These are phyloP conservation scores for Phenganax subtilis DNA, from an alignment of 92 coral and sea anemone genomes.

Conservation along the genomic window DNA sequence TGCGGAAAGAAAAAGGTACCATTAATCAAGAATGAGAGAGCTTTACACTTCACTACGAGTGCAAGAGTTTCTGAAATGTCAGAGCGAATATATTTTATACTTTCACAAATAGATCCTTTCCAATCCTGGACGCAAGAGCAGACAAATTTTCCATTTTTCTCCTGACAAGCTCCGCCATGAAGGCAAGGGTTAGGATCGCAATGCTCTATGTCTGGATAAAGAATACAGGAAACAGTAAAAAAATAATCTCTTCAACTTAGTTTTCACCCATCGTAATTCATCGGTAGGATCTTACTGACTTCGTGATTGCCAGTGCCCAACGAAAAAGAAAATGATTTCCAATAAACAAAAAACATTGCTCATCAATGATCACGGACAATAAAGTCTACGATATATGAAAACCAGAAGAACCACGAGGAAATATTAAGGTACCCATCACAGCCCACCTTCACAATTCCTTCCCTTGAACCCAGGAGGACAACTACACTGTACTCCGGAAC, in stretches of 20 bases:
- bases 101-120: slow-evolving; percentile 38
- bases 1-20: too few species aligned
- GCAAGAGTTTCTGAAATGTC: not conserved
- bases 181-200: slow-evolving; percentile 40
- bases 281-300: not conserved
- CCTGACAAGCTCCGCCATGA: slow-evolving; percentile 31
- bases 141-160: slow-evolving; percentile 18
- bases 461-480: slow-evolving; percentile 78
- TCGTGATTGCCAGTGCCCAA: too few species aligned
- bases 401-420: not conserved
- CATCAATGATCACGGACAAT: too few species aligned
- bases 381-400: too few species aligned
- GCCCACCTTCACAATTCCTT: slow-evolving; percentile 73
- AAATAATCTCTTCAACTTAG: not conserved
- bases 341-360: too few species aligned
- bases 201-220: slow-evolving; percentile 23
- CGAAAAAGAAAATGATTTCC: too few species aligned
- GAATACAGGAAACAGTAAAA: not conserved
- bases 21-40: too few species aligned
- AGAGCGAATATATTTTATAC: not conserved
- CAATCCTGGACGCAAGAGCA: slow-evolving; percentile 30
- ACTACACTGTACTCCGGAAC: slow-evolving; percentile 50
- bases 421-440: not conserved
- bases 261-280: not conserved
- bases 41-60: not conserved